Base-by-base conservation (phyloP, 2,797 vertebrate species). In the Clarias platycephalus region DNA sequence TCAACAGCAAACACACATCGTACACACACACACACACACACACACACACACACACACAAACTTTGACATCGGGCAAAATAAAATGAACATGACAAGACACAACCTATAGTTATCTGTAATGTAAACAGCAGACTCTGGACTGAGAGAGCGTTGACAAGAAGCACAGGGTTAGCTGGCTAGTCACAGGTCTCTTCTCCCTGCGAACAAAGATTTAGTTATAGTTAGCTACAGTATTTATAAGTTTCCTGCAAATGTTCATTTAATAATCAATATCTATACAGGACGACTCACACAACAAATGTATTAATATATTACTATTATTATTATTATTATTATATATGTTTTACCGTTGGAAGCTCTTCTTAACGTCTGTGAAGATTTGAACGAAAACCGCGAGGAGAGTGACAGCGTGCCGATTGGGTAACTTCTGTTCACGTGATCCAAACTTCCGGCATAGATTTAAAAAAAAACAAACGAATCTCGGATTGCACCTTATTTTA, bases 381-480 rank as follows among this genome's bases (percentile, higher is more conserved):
- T 94, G 91, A 95, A 95, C 88, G 4, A 82, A 86, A 87, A 88
- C 93, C 92, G 93, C 92, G 89, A 91, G 86, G 90, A 72, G 70
- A 28, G 66, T 49, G 5, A 7, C 37, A 55, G 55, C 9, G 85
- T 60, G 34, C 82, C 92, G 92, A 95, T 95, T 95, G 94, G 78
- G 94, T 85, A 55, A 79, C 76, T 5, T 2, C 8, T 55, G 37
- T 4, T 71, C 88, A 89, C 75, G 84, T 86, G 87, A 84, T 44
- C 55, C 10, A 58, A 16, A 40, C 72, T 12, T 34, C 53, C 18
- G 53, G 15, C 12, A 16, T 1, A 15, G 26, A 44, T 16, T 31
- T 31, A 1, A 4, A 0, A 34, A 58, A 68, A 53, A 34, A n/a
- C n/a, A 5, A 60, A 26, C 2, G 0, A n/a, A 13, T 78, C 24